Evolutionary conservation across 1,140 invertebrate genomes (phyloP).

Genomic region (Phymorhynchus buccinoides): DNA sequence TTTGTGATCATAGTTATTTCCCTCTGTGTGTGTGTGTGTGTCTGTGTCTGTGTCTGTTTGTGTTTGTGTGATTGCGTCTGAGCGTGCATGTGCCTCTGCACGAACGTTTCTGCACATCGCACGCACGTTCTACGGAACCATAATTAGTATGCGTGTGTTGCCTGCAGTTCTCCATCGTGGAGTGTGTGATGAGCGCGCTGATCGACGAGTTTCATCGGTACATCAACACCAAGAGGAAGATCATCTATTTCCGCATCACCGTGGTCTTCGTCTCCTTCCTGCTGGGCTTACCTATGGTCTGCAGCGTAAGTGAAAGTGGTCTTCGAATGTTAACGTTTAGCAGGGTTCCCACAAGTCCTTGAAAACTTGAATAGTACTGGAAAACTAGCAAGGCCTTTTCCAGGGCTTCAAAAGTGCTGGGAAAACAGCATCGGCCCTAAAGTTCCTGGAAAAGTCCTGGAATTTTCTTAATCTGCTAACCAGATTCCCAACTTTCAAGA

Average conservation of each 20-base stretch:
- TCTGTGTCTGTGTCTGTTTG: background rate
- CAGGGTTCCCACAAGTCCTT: too few relatives aligned
- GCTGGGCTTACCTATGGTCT: slow-evolving; percentile 82
- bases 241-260: slow-evolving; percentile 59
- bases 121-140: too few relatives aligned
- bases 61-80: background rate
- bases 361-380: too few relatives aligned
- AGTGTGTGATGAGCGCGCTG: slow-evolving; percentile 68
- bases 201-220: slow-evolving; percentile 63
- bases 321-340: too few relatives aligned
- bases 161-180: slow-evolving; percentile 70
- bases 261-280: slow-evolving; percentile 74
- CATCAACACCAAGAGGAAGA: slow-evolving; percentile 46
- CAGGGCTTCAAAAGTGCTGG: too few relatives aligned
- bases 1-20: too few relatives aligned
- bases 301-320: slow-evolving; percentile 76
- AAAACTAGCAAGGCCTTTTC: too few relatives aligned
- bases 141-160: too few relatives aligned
- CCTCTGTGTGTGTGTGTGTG: background rate
- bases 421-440: too few relatives aligned
- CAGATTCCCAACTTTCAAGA: too few relatives aligned
- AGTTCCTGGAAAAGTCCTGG: too few relatives aligned
- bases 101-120: background rate
- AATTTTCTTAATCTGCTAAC: too few relatives aligned
- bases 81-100: background rate